phyloP scores from a whole-genome alignment of 2,797 vertebrate species.

The Glyptemys insculpta region DNA sequence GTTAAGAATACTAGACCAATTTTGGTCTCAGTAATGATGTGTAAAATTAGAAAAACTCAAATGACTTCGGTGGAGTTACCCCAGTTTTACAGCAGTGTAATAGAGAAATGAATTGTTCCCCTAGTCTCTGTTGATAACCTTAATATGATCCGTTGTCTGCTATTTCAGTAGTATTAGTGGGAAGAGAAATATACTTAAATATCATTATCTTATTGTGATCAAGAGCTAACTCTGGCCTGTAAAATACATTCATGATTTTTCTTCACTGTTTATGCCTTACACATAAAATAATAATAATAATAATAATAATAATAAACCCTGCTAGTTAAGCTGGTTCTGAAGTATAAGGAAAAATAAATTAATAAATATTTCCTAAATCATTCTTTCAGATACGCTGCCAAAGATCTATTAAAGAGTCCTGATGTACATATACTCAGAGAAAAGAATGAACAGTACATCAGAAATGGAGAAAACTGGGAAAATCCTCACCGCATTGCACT shows the following conservation, averaged over 20 bases:
- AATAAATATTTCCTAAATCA: background rate
- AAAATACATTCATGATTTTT: background rate
- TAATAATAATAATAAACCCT: background rate
- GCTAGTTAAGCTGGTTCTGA: background rate
- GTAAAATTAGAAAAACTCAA: constrained; percentile 4
- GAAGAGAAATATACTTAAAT: background rate
- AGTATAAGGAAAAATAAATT: accelerated
- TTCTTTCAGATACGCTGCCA: background rate
- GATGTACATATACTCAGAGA: background rate
- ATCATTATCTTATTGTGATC: background rate
- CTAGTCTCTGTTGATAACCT: background rate
- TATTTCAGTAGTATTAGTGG: background rate
- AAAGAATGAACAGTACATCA: accelerated
- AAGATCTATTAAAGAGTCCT: background rate
- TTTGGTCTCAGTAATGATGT: constrained; percentile 6
- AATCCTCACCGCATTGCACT: background rate
- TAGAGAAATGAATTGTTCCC: background rate
- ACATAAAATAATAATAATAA: constrained; percentile 8
- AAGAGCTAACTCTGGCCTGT: background rate
- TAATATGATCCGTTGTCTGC: background rate
- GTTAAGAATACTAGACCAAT: background rate
- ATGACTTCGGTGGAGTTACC: constrained; percentile 1
- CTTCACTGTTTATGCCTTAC: background rate
- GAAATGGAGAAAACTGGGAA: background rate
- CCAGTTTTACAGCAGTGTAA: background rate